Percentiles rank a stretch among this genome's conserved stretches.
These are phyloP conservation scores for Lates calcarifer DNA, from an alignment of 2,113 vertebrate species.

Conservation along the genomic window DNA sequence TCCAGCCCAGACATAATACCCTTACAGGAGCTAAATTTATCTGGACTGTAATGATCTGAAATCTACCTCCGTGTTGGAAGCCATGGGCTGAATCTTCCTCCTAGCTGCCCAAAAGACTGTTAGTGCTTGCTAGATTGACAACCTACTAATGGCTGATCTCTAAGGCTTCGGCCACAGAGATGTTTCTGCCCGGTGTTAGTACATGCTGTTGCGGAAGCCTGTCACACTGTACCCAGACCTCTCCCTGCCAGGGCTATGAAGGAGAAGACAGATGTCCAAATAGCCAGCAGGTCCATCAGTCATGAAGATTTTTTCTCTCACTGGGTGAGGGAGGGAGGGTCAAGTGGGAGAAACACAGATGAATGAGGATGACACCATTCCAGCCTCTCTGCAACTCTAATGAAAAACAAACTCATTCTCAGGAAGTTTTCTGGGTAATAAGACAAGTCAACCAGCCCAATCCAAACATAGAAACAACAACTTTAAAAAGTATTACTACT, in stretches of 20 bases:
- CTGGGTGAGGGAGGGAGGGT: constrained; percentile 50
- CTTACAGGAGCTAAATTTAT: constrained; percentile 72
- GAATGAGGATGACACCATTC: constrained; percentile 67
- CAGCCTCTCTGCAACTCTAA: constrained; percentile 56
- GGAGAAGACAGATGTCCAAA: constrained; percentile 82
- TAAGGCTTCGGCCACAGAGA: constrained; percentile 69
- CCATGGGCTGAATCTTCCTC: constrained; percentile 62
- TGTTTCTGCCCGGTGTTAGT: constrained; percentile 74
- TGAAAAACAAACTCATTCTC: constrained; percentile 68
- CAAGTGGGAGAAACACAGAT: constrained; percentile 69
- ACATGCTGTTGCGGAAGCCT: constrained; percentile 72
- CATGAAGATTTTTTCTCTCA: constrained; percentile 54
- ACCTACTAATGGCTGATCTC: constrained; percentile 81
- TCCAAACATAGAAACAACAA: constrained; percentile 18
- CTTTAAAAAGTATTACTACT: no score
- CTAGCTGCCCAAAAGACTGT: constrained; percentile 66
- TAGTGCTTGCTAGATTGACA: constrained; percentile 76
- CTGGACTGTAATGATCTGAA: constrained; percentile 75
- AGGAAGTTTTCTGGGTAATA: constrained; percentile 47
- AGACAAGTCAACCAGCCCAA: constrained; percentile 31
- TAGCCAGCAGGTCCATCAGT: constrained; percentile 79
- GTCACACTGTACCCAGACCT: constrained; percentile 74
- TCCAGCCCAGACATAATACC: constrained; percentile 47
- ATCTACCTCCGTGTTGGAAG: constrained; percentile 66
- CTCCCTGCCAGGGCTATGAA: constrained; percentile 68